A percentile compares a stretch with the other conserved stretches of the same genome.
Evolutionary conservation across 2,888 invertebrate genomes (phyloP).

Genomic region (Acanthosoma haemorrhoidale): DNA sequence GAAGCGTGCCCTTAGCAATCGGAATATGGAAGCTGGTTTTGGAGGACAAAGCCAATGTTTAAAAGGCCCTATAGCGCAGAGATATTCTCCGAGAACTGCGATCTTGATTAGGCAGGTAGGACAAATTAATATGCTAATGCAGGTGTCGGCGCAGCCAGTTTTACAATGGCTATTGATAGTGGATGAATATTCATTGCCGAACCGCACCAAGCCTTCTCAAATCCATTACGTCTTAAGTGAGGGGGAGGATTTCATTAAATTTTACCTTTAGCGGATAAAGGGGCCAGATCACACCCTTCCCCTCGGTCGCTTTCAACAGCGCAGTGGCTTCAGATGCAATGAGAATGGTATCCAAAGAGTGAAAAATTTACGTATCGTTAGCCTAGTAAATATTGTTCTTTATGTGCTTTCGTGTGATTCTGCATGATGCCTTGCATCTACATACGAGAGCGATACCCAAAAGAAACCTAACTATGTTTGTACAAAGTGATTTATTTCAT

Average conservation of each 20-base stretch:
- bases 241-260: slow-evolving; percentile 1
- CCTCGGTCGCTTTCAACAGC: too few relatives aligned
- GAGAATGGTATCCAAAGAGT: too few relatives aligned
- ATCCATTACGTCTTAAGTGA: not conserved
- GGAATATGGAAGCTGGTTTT: not conserved
- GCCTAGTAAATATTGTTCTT: too few relatives aligned
- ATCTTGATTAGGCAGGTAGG: not conserved
- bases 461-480: too few relatives aligned
- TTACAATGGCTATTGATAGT: slow-evolving; percentile 23
- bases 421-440: too few relatives aligned
- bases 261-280: not conserved
- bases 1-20: not conserved
- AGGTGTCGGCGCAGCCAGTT: not conserved
- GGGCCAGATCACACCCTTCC: not conserved
- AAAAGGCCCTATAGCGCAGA: too few relatives aligned
- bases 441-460: too few relatives aligned
- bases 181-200: slow-evolving; percentile 14
- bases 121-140: slow-evolving; percentile 21
- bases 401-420: too few relatives aligned
- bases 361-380: too few relatives aligned
- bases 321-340: too few relatives aligned
- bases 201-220: slow-evolving; percentile 1
- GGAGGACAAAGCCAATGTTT: not conserved
- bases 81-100: not conserved
- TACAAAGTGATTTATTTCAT: too few relatives aligned